These are phyloP conservation scores for Mythimna ferrago DNA, from an alignment of 2,888 invertebrate species.

Conservation along the genomic window DNA sequence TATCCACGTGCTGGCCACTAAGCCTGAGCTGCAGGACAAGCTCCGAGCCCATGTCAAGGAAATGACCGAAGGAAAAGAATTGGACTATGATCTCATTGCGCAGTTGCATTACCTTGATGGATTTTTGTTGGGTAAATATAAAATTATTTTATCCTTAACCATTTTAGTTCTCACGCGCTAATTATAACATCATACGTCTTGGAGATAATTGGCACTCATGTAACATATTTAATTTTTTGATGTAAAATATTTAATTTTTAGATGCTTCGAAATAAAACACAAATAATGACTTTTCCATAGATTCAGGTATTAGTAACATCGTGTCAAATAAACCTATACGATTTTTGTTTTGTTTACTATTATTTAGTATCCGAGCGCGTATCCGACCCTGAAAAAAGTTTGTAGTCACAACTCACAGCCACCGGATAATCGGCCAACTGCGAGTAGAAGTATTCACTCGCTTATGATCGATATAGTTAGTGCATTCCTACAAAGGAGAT, in stretches of 20 bases:
- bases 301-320: no score
- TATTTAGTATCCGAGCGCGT: no score
- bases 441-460: no score
- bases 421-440: no score
- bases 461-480: no score
- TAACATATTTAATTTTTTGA: background rate
- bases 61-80: slow-evolving; percentile 80
- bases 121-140: slow-evolving; percentile 77
- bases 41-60: slow-evolving; percentile 82
- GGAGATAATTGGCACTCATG: background rate
- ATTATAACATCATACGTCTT: background rate
- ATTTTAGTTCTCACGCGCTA: background rate
- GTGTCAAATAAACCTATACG: no score
- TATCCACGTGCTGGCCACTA: slow-evolving; percentile 87
- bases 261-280: no score
- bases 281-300: no score
- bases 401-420: no score
- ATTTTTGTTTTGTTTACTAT: no score
- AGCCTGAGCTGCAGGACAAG: slow-evolving; percentile 85
- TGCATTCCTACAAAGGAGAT: no score
- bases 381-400: no score
- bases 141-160: background rate
- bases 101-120: slow-evolving; percentile 83
- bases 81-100: slow-evolving; percentile 80
- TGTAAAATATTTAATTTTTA: background rate